Percentiles rank a stretch among this genome's conserved stretches.
phyloP scores from a whole-genome alignment of 2,113 vertebrate species.

The Pseudolaguvia tuberculata region DNA sequence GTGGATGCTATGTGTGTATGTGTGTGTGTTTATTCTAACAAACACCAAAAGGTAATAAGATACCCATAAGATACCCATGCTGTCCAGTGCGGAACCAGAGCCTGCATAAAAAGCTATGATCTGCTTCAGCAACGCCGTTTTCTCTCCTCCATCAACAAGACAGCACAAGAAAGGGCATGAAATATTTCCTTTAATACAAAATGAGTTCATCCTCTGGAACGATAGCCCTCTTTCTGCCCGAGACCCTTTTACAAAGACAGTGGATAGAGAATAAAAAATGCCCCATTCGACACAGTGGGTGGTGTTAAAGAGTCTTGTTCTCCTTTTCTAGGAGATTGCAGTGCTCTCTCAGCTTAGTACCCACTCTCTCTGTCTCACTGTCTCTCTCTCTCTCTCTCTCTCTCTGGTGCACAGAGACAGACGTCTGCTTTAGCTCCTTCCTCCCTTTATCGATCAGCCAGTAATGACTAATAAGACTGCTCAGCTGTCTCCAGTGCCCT shows the following conservation, averaged over 20 bases:
- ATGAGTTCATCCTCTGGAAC: slow-evolving; percentile 46
- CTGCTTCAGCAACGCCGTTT: slow-evolving; percentile 18
- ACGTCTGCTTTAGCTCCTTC: slow-evolving; percentile 59
- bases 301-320: slow-evolving; percentile 47
- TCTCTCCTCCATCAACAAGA: slow-evolving; percentile 40
- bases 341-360: slow-evolving; percentile 22
- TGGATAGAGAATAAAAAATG: slow-evolving; percentile 47
- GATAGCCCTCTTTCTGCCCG: slow-evolving; percentile 36
- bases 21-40: slow-evolving; percentile 7
- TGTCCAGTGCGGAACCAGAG: neutral
- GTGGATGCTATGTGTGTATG: too few relatives aligned
- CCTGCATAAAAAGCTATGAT: slow-evolving; percentile 32
- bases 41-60: slow-evolving; percentile 21
- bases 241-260: slow-evolving; percentile 42
- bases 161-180: slow-evolving; percentile 36
- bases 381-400: slow-evolving; percentile 47
- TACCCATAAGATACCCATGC: neutral
- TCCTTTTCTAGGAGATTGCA: slow-evolving; percentile 43
- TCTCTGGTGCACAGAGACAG: slow-evolving; percentile 62
- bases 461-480: slow-evolving; percentile 56
- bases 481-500: slow-evolving; percentile 48
- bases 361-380: slow-evolving; percentile 22
- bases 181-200: slow-evolving; percentile 45
- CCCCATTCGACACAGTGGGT: slow-evolving; percentile 39
- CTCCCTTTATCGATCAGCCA: slow-evolving; percentile 58